These are phyloP conservation scores for Pyralis farinalis DNA, from an alignment of 2,888 invertebrate species.

Conservation along the genomic window DNA sequence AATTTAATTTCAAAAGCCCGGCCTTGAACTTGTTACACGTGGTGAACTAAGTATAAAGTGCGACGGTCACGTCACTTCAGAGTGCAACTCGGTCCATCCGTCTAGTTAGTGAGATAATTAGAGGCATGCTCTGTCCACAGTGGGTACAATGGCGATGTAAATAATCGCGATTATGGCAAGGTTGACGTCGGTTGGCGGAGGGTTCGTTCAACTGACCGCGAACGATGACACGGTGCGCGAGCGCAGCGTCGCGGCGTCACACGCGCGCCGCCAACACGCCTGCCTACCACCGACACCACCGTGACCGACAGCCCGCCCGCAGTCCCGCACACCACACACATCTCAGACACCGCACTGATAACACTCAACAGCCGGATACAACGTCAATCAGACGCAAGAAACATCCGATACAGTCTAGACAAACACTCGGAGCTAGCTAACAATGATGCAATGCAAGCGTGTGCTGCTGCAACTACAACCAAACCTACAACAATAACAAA, in stretches of 20 bases:
- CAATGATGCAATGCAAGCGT: slow-evolving; percentile 3
- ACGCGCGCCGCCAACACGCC: slow-evolving; percentile 46
- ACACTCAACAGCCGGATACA: slow-evolving; percentile 1
- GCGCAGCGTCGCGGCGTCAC: slow-evolving; percentile 64
- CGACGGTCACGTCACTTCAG: slow-evolving; percentile 1
- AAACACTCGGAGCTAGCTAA: not conserved
- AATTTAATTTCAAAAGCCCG: too few relatives aligned
- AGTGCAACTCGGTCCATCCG: slow-evolving; percentile 11
- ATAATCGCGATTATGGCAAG: slow-evolving; percentile 80
- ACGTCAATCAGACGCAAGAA: not conserved
- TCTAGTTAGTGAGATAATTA: slow-evolving; percentile 47
- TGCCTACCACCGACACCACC: slow-evolving; percentile 25
- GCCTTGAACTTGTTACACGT: slow-evolving; percentile 1
- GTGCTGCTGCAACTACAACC: not conserved
- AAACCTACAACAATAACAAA: not conserved
- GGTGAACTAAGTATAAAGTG: slow-evolving; percentile 2
- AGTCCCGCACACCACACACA: not conserved
- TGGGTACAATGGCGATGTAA: slow-evolving; percentile 74
- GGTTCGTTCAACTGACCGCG: slow-evolving; percentile 81
- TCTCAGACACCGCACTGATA: not conserved
- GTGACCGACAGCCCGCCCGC: not conserved
- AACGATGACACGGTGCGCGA: slow-evolving; percentile 75
- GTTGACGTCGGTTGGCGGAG: slow-evolving; percentile 73
- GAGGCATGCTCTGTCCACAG: slow-evolving; percentile 50
- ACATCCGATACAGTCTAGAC: slow-evolving; percentile 4